phyloP scores from a whole-genome alignment of 2,888 invertebrate species.

The Ryuthela nishihirai region DNA sequence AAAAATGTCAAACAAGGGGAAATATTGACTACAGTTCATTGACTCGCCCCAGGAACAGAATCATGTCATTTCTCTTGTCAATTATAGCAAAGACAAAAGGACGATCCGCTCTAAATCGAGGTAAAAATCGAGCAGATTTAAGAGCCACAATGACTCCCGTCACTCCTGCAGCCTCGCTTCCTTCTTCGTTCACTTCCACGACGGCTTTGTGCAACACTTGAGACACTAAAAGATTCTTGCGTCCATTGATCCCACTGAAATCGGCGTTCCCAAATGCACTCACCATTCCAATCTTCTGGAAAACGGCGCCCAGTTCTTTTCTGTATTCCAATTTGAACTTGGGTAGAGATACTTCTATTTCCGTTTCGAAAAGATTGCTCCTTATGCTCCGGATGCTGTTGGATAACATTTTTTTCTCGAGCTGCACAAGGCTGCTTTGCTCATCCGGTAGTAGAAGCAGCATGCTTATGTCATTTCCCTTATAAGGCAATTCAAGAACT shows the following conservation, averaged over 20 bases:
- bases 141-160: conserved; percentile 1
- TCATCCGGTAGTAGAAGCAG: conserved; percentile 62
- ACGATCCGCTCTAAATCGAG: conserved; percentile 59
- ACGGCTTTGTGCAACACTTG: no score
- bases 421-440: conserved; percentile 5
- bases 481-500: conserved; percentile 34
- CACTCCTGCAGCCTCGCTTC: neutral
- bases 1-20: no score
- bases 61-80: conserved; percentile 60
- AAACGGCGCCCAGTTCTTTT: conserved; percentile 5
- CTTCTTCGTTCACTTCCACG: no score
- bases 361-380: neutral
- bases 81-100: conserved; percentile 72
- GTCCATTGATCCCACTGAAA: neutral
- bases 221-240: no score
- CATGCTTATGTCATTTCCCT: conserved; percentile 53
- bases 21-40: no score
- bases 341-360: conserved; percentile 20
- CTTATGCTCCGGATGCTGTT: neutral
- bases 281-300: conserved; percentile 7
- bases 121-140: neutral
- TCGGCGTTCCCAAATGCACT: conserved; percentile 7
- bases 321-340: conserved; percentile 33
- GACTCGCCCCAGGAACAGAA: conserved; percentile 64
- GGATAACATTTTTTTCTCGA: conserved; percentile 3